phyloP scores from a whole-genome alignment of 2,113 vertebrate species.

The Colistium nudipinnis region DNA sequence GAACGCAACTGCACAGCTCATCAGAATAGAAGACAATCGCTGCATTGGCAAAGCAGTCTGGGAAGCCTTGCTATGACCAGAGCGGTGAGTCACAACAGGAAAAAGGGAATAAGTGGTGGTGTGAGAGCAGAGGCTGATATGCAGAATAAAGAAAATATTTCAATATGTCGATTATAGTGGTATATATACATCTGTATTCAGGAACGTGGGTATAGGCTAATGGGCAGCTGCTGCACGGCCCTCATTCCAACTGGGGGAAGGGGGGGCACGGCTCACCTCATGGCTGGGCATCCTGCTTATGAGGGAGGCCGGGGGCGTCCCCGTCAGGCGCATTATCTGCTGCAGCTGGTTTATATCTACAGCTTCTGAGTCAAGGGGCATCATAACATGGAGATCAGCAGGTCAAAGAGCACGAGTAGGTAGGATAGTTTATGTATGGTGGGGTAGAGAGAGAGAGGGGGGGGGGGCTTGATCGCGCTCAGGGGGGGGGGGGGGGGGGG shows the following conservation, averaged over 20 bases:
- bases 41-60: conserved; percentile 42
- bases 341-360: conserved; percentile 99
- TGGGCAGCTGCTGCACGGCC: conserved; percentile 4
- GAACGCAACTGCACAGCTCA: conserved; percentile 16
- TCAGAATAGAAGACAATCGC: conserved; percentile 30
- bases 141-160: conserved; percentile 22
- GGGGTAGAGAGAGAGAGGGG: background rate
- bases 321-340: conserved; percentile 99
- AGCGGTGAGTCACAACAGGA: conserved; percentile 60
- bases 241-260: background rate
- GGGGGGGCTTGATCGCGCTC: too few species aligned
- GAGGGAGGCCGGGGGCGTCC: conserved; percentile 96
- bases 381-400: conserved; percentile 70
- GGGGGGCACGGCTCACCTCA: conserved; percentile 89
- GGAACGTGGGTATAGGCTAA: background rate
- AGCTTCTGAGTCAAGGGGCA: conserved; percentile 92
- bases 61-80: conserved; percentile 54
- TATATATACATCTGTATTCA: background rate
- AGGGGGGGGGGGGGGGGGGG: background rate
- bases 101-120: conserved; percentile 43
- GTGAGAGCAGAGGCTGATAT: conserved; percentile 40
- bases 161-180: background rate
- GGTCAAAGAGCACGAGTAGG: conserved; percentile 32
- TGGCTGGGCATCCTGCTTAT: conserved; percentile 99
- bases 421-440: conserved; percentile 6